Conservation (phyloP, 2,797 vertebrate genomes). For the Paramormyrops hopkinsi region DNA sequence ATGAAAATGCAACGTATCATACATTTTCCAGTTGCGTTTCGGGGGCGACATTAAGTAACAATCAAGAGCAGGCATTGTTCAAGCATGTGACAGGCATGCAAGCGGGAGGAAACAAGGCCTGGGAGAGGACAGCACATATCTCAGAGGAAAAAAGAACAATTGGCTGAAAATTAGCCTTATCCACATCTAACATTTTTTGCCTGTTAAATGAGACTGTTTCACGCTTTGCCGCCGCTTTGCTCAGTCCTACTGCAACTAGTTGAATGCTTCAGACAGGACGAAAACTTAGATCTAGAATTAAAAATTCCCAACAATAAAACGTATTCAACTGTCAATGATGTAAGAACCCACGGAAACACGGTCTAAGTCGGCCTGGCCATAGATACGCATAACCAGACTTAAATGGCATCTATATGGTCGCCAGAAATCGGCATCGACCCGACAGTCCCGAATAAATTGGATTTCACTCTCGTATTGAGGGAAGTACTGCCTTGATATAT, state of each 20-base stretch:
- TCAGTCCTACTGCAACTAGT: not conserved
- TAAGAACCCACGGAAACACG: not conserved
- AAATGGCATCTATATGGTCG: not conserved
- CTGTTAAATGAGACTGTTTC: not conserved
- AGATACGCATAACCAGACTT: not conserved
- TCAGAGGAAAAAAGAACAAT: not conserved
- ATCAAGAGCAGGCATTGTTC: not conserved
- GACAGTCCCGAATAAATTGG: not conserved
- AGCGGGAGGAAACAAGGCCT: not conserved
- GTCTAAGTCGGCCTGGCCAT: not conserved
- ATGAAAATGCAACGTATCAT: not conserved
- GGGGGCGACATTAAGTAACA: not conserved
- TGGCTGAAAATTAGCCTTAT: not conserved
- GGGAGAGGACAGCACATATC: not conserved
- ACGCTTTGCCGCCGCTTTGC: not conserved
- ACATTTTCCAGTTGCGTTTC: not conserved
- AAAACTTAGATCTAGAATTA: not conserved
- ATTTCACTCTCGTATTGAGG: not conserved
- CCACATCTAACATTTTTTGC: not conserved
- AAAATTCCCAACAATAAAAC: not conserved
- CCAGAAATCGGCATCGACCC: not conserved
- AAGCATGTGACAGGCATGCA: not conserved
- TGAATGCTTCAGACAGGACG: not conserved
- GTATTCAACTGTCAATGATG: not conserved
- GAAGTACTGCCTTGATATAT: not conserved